Conservation (phyloP, 2,113 vertebrate genomes). For the human (Homo sapiens) region DNA sequence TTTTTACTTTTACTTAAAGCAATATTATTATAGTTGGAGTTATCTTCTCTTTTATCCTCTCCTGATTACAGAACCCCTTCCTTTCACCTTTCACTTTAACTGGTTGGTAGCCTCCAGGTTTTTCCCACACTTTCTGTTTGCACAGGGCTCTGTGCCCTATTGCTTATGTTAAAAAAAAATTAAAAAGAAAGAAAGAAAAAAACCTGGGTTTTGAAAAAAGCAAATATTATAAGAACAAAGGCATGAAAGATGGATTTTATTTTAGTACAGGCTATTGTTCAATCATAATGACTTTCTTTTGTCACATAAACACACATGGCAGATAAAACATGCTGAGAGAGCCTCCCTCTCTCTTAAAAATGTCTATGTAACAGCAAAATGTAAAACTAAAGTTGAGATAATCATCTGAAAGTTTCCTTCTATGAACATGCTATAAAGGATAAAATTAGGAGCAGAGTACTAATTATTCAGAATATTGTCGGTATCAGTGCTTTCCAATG, state of each 20-base stretch:
- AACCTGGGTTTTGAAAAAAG: constrained; percentile 36
- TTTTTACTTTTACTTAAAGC: neutral
- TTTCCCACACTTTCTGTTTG: constrained; percentile 44
- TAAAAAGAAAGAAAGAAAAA: neutral
- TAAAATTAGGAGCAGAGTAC: neutral
- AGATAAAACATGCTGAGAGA: constrained; percentile 25
- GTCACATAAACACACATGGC: constrained; percentile 48
- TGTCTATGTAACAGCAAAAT: neutral
- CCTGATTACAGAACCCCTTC: neutral
- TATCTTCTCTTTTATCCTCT: neutral
- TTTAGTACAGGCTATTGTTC: constrained; percentile 42
- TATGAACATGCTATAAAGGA: neutral
- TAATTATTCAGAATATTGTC: neutral
- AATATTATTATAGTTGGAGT: neutral
- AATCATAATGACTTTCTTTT: constrained; percentile 32
- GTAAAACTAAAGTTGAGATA: neutral
- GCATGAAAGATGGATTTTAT: constrained; percentile 35
- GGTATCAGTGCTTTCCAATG: neutral
- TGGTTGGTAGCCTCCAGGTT: neutral
- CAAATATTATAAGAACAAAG: constrained; percentile 65
- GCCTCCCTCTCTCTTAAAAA: neutral
- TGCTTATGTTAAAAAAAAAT: neutral
- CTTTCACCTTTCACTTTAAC: neutral
- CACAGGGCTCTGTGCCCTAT: neutral
- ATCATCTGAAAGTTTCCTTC: neutral